Conservation (phyloP, 2,113 vertebrate genomes). For the Nansenia antarctica region DNA sequence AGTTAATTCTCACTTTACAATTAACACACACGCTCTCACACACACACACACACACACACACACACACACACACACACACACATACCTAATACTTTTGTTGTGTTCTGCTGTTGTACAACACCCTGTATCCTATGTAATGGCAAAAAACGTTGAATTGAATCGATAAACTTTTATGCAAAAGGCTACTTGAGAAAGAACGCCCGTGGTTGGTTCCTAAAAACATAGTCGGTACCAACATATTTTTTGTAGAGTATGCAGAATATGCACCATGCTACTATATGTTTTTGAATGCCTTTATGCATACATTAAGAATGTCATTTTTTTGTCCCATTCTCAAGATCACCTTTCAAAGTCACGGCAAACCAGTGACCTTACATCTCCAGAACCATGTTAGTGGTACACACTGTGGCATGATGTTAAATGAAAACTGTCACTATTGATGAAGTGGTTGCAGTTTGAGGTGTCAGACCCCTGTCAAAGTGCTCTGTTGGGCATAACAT, state of each 20-base stretch:
- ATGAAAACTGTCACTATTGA: slow-evolving; percentile 50
- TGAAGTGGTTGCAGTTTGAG: slow-evolving; percentile 41
- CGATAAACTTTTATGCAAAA: not conserved
- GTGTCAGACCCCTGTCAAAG: slow-evolving; percentile 26
- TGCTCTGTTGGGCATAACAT: slow-evolving; percentile 12
- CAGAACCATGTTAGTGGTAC: slow-evolving; percentile 15
- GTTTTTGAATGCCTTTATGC: not conserved
- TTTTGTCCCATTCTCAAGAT: slow-evolving; percentile 1
- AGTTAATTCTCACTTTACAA: too few relatives aligned
- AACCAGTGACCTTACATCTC: not conserved
- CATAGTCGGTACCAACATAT: not conserved
- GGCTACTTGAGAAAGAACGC: not conserved
- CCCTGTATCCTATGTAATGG: too few relatives aligned
- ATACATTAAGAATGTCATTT: not conserved
- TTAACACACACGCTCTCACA: too few relatives aligned
- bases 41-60: too few relatives aligned
- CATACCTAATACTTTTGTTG: too few relatives aligned
- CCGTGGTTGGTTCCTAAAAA: not conserved
- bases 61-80: too few relatives aligned
- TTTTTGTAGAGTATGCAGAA: not conserved
- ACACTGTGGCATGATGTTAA: slow-evolving; percentile 31
- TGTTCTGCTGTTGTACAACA: too few relatives aligned
- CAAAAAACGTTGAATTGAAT: too few relatives aligned
- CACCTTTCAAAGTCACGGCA: slow-evolving; percentile 2
- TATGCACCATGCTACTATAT: not conserved